Base-by-base conservation (phyloP, 2,888 invertebrate species). In the Thymelicus acteon region DNA sequence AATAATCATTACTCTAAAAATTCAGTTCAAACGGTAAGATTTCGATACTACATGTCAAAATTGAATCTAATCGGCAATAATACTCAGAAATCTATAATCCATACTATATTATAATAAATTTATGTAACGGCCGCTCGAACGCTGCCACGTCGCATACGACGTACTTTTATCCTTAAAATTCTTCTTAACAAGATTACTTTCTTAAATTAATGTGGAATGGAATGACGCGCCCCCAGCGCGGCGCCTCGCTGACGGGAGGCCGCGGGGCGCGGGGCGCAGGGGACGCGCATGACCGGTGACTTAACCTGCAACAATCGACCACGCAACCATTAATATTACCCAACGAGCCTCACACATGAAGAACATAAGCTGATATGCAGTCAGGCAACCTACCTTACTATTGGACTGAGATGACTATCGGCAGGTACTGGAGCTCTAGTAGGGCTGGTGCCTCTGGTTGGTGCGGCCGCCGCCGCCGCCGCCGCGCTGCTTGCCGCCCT, bases 361-460 rank as follows among this genome's bases (percentile, higher is more conserved):
- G 4, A 31, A 19, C 19, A 19, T 19, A 1, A 19, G 39, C 6
- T 40, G 39, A n/a, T n/a, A n/a, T n/a, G n/a, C n/a, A n/a, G n/a
- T n/a, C 7, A 3, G 3, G 39, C 7, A 24, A 48, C 62, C 82
- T 82, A 92, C 91, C 92, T 92, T 92, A 88, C 89, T 90, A 90
- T 90, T 89, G 92, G 89, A 91, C 86, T 91, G 92, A 92, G 90
- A 88, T 86, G 92, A 89, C 86, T 90, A 85, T 88, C 84, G 90
- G 89, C 91, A 89, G 91, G 91, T 89, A 90, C 89, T 79, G 79
- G 81, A 76, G 74, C 76, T 79, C 88, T 96, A 97, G 94, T 97
- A 97, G 89, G 97, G 97, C 94, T 97, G 97, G 95, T 97, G 97
- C 95, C 97, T 96, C 94, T 97, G 97, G 94, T 97, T 97, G 87